A percentile compares a stretch with the other conserved stretches of the same genome.
Evolutionary conservation across 1,140 invertebrate species (phyloP).

Genomic region (Melipona quadrifasciata): DNA sequence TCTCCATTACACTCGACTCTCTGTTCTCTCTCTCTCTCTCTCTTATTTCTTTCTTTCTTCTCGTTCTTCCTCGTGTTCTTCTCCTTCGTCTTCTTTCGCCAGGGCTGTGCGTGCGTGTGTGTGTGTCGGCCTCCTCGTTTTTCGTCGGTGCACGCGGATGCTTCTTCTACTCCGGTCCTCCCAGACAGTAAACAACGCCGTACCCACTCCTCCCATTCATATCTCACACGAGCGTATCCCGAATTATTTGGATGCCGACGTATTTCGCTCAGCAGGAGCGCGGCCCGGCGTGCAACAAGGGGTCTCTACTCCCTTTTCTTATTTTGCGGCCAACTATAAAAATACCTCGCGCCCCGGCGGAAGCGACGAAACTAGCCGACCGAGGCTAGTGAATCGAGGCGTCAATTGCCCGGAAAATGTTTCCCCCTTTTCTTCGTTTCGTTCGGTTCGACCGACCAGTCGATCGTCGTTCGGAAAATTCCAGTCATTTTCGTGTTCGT

Average conservation of each 20-base stretch:
- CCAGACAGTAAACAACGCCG: constrained; percentile 75
- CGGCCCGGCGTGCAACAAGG: constrained; percentile 3
- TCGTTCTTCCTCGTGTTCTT: constrained; percentile 4
- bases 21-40: constrained; percentile 11
- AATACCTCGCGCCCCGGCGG: constrained; percentile 1
- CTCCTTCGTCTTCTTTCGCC: constrained; percentile 24
- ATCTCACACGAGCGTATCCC: constrained; percentile 64
- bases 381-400: neutral
- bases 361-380: neutral
- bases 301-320: too few relatives aligned
- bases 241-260: constrained; percentile 67
- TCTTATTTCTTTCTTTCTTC: neutral
- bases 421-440: neutral
- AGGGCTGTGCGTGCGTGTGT: neutral
- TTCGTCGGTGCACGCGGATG: constrained; percentile 65
- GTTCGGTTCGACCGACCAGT: neutral
- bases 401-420: neutral
- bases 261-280: constrained; percentile 34
- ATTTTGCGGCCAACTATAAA: neutral
- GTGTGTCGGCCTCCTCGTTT: constrained; percentile 46
- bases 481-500: neutral
- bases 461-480: neutral
- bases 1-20: neutral
- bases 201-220: constrained; percentile 73
- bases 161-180: constrained; percentile 65